These are phyloP conservation scores for Melipona quadrifasciata DNA, from an alignment of 1,140 invertebrate species.

Conservation along the genomic window DNA sequence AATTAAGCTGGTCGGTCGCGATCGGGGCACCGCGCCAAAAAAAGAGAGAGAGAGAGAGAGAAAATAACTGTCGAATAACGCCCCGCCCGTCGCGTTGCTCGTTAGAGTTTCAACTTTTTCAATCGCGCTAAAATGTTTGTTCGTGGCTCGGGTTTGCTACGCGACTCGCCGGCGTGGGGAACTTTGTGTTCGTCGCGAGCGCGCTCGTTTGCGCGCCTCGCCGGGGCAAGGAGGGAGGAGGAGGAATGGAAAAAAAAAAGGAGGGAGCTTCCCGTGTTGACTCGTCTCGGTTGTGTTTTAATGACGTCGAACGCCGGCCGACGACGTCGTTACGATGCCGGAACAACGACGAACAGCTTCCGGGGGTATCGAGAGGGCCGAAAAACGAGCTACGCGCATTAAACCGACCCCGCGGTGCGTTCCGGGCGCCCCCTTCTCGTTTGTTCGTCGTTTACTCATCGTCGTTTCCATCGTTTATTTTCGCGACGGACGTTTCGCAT, in stretches of 20 bases:
- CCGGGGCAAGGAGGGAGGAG: neutral
- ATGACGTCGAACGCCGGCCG: slow-evolving; percentile 24
- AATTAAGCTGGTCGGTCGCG: slow-evolving; percentile 18
- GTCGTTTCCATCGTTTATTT: neutral
- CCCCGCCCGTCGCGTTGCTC: slow-evolving; percentile 5
- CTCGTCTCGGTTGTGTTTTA: slow-evolving; percentile 31
- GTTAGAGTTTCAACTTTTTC: slow-evolving; percentile 60
- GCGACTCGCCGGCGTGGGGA: neutral
- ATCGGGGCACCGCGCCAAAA: neutral
- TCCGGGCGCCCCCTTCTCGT: neutral
- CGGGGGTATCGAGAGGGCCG: slow-evolving; percentile 4
- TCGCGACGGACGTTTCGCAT: too few species aligned
- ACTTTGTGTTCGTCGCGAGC: slow-evolving; percentile 9
- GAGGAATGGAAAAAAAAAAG: neutral
- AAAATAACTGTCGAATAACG: neutral
- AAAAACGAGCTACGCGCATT: neutral
- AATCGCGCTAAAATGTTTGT: slow-evolving; percentile 64
- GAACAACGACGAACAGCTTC: neutral
- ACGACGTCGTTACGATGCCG: slow-evolving; percentile 20
- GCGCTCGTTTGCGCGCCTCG: slow-evolving; percentile 33
- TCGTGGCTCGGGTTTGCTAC: too few species aligned
- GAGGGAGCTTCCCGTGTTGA: neutral
- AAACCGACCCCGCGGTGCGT: neutral
- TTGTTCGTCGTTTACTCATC: neutral
- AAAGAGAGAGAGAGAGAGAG: too few species aligned